Percentiles rank a stretch among this genome's conserved stretches.
Conservation (phyloP, 2,797 vertebrate genomes). For the Sebastiscus albofasciatus region DNA sequence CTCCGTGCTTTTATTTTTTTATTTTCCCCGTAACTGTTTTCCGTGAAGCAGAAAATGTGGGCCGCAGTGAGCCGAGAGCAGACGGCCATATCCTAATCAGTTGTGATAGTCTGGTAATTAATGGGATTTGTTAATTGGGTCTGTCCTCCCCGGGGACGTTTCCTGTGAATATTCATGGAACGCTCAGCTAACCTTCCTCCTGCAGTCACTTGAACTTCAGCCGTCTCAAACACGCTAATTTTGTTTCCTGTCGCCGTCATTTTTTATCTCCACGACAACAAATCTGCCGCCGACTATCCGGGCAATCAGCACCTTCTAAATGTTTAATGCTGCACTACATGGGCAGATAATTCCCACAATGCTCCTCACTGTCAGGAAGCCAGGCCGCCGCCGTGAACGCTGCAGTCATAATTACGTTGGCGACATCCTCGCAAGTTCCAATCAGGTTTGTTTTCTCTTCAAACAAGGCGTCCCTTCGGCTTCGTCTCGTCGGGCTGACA, state of each 20-base stretch:
- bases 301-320: constrained; percentile 63
- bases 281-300: constrained; percentile 27
- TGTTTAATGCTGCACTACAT: constrained; percentile 57
- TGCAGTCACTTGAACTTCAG: constrained; percentile 57
- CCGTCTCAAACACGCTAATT: constrained; percentile 42
- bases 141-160: constrained; percentile 65
- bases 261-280: constrained; percentile 51
- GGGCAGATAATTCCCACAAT: constrained; percentile 63
- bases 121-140: constrained; percentile 83
- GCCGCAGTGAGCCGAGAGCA: constrained; percentile 70
- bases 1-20: constrained; percentile 30
- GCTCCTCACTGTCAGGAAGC: constrained; percentile 57
- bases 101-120: constrained; percentile 83
- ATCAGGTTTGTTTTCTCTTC: constrained; percentile 59
- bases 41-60: constrained; percentile 74
- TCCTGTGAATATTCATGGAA: constrained; percentile 71
- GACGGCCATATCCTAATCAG: constrained; percentile 77
- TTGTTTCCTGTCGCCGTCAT: constrained; percentile 33
- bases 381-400: constrained; percentile 23
- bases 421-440: constrained; percentile 49
- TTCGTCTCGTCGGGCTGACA: constrained; percentile 15
- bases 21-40: constrained; percentile 27
- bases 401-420: constrained; percentile 59
- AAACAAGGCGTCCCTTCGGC: constrained; percentile 35
- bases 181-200: constrained; percentile 71